These are phyloP conservation scores for Adelosebastes latens DNA, from an alignment of 2,797 vertebrate genomes.

Conservation along the genomic window DNA sequence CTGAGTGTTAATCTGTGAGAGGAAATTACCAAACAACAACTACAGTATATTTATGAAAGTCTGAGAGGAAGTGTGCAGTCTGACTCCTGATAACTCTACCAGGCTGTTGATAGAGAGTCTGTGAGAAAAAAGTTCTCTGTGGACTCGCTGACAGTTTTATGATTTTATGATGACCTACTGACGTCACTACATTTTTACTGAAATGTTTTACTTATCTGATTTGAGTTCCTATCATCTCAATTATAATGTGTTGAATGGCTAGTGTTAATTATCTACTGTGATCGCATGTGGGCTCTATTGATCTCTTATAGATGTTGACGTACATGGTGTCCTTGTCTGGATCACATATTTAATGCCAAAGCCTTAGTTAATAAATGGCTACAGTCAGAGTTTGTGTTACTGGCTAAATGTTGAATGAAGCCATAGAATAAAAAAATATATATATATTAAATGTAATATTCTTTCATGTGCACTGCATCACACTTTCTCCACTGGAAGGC, in stretches of 20 bases:
- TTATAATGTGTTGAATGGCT: background rate
- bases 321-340: constrained; percentile 16
- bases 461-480: background rate
- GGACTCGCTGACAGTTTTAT: constrained; percentile 51
- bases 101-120: constrained; percentile 40
- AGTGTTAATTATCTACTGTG: constrained; percentile 13
- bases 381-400: background rate
- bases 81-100: constrained; percentile 37
- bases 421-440: background rate
- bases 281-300: background rate
- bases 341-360: constrained; percentile 27
- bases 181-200: background rate
- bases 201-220: constrained; percentile 1
- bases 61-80: constrained; percentile 46
- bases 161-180: background rate
- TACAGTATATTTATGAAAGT: constrained; percentile 38
- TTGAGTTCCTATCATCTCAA: constrained; percentile 15
- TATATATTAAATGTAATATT: constrained; percentile 1
- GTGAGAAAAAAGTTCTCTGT: constrained; percentile 43
- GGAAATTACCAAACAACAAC: constrained; percentile 2
- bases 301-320: constrained; percentile 26
- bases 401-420: constrained; percentile 11
- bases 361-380: constrained; percentile 38
- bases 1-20: background rate
- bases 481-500: too few relatives aligned